Base-by-base conservation (phyloP, 2,797 vertebrate species). In the Garrulus glandarius region DNA sequence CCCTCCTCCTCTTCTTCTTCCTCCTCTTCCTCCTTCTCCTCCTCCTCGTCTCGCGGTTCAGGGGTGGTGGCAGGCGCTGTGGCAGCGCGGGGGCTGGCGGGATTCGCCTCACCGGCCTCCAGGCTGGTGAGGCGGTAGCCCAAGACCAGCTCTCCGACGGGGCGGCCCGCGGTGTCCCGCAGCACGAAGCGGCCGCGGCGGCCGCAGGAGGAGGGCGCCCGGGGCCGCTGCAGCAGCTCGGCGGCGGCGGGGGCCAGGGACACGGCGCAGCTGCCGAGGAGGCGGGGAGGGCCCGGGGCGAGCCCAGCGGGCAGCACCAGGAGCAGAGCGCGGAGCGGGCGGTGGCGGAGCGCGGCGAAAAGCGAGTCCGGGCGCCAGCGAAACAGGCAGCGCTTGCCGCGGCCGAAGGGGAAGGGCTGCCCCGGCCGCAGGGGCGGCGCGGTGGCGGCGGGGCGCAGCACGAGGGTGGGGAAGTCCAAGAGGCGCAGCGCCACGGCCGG, bases 341-440 rank as follows among this genome's bases (percentile, higher is more conserved):
- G 98, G 78, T 87, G 89, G 7, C 90, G 86, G 1, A 99, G 96
- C 26, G 98, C 98, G 21, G 57, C 44, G 37, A 97, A 97, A 55
- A 99, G 96, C 3, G 97, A 93, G 63, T 91, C 88, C 39, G 98
- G 92, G 22, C 91, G 95, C 93, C 98, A 98, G 95, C 98, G 98
- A 94, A 99, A 99, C 59, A 99, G 96, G 86, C 99, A 99, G 10
- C 98, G 98, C 97, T 99, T 99, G 94, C 99, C 99, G 96, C 98
- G 98, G 39, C 98, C 97, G 82, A 99, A 99, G 34, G 43, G 8
- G 68, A 94, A 75, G 92, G 77, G 6, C 84, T 71, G 20, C 1
- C 91, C 72, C 61, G 79, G 68, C 15, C 32, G 53, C 7, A 82
- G 60, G 5, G 65, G 68, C 24, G 53, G 60, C 4, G 87, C 34